These are phyloP conservation scores for Drosophila neonasuta DNA, from an alignment of 2,888 invertebrate species.

Conservation along the genomic window DNA sequence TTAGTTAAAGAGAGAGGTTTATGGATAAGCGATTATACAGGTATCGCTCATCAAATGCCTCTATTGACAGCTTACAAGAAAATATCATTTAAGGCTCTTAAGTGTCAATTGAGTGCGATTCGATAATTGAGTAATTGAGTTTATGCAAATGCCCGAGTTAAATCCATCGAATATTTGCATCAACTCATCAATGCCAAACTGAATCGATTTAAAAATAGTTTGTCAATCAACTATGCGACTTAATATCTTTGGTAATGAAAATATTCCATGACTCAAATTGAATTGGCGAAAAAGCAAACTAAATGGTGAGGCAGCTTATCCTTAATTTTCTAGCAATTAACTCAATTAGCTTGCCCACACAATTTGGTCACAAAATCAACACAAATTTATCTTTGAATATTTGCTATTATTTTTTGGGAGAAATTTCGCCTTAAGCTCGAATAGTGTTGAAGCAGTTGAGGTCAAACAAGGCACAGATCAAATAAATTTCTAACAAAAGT, in stretches of 20 bases:
- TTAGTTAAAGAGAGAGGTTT: slow-evolving; percentile 37
- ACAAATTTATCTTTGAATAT: slow-evolving; percentile 36
- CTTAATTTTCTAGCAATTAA: slow-evolving; percentile 57
- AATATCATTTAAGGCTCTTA: slow-evolving; percentile 57
- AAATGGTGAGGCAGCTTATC: slow-evolving; percentile 27
- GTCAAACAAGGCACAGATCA: slow-evolving; percentile 41
- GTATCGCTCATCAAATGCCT: slow-evolving; percentile 12
- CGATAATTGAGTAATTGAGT: slow-evolving; percentile 37
- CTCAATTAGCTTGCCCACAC: slow-evolving; percentile 61
- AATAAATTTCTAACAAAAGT: slow-evolving; percentile 66
- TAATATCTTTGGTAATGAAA: background rate
- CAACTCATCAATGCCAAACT: background rate
- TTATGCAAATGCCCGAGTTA: slow-evolving; percentile 10
- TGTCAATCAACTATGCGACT: background rate
- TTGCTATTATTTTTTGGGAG: slow-evolving; percentile 53
- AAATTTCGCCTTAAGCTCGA: slow-evolving; percentile 40
- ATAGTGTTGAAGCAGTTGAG: slow-evolving; percentile 8
- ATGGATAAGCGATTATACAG: slow-evolving; percentile 30
- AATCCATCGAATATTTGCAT: background rate
- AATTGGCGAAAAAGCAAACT: background rate
- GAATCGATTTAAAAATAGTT: background rate
- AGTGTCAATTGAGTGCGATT: slow-evolving; percentile 26
- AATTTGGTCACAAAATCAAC: slow-evolving; percentile 35
- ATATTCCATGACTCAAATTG: background rate
- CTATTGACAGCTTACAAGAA: slow-evolving; percentile 58